These are phyloP conservation scores for Falco naumanni DNA, from an alignment of 2,797 vertebrate species.

Conservation along the genomic window DNA sequence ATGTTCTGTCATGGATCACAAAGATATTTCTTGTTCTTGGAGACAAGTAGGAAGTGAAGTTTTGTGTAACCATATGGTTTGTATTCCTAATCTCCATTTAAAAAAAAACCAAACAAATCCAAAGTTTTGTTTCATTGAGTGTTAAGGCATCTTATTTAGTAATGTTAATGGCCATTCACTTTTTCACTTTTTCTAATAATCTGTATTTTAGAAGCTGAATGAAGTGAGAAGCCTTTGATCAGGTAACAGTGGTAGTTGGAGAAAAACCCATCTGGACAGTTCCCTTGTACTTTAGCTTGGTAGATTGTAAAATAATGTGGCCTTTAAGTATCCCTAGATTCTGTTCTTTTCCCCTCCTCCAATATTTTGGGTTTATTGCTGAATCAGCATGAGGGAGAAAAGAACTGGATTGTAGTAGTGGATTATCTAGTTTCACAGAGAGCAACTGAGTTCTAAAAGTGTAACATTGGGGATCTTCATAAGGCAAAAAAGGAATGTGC, in stretches of 20 bases:
- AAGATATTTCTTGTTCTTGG: not conserved
- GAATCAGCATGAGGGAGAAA: not conserved
- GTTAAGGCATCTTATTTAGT: not conserved
- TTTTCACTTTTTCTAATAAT: not conserved
- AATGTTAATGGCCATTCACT: not conserved
- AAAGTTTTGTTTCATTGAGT: not conserved
- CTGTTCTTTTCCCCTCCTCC: too few species aligned
- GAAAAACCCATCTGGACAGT: not conserved
- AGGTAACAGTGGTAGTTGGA: rapidly evolving
- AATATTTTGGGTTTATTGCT: not conserved
- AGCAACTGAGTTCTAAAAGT: not conserved
- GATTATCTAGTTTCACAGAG: not conserved
- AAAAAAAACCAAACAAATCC: not conserved
- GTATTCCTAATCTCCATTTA: not conserved
- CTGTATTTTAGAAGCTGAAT: not conserved
- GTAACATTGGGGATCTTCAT: not conserved
- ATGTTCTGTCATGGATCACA: not conserved
- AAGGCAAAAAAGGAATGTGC: not conserved
- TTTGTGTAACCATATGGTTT: not conserved
- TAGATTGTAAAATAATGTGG: not conserved
- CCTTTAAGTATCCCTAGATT: not conserved
- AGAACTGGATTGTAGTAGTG: not conserved
- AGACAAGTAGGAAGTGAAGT: not conserved
- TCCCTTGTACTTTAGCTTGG: not conserved
- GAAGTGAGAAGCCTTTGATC: not conserved